Evolutionary conservation across 1,140 invertebrate genomes (phyloP), one percentile per base, ranked within the genome.

Genomic region (Platyscapa corneri): DNA sequence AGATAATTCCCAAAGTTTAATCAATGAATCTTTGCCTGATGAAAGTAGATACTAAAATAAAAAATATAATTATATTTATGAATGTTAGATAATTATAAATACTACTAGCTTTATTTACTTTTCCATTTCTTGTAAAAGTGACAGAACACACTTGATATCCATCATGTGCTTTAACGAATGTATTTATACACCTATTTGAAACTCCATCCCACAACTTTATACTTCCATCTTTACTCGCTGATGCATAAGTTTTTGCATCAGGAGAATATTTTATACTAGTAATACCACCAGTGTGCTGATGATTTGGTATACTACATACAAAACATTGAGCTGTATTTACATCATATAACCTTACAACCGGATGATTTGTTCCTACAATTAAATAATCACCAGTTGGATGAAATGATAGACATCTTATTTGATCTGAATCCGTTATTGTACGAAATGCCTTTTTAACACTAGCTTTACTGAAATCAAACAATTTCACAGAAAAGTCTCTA

Each of bases 391-490:
- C 99, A 14, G 96, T 96, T 0, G 99, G 99, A 94, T 99, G 99
- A 91, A 99, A 98, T 0, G 97, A 96, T 70, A 99, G 94, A 89
- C 97, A 97, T 46, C 96, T 94, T 16, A 99, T 96, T 82, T 96
- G 96, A 91, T 98, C 97, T 0, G 97, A 96, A 93, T 99, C 99
- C 42, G 96, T 98, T 53, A 99, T 97, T 75, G 97, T 98, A 90
- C 98, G 98, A 93, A 97, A 98, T 0, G 99, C 98, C 91, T 99
- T 99, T 92, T 99, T 99, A 0, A 99, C 98, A 5, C 98, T 99
- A 0, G 98, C 97, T 94, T 99, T 99, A 34, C 98, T 98, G 89
- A 97, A 99, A 91, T 99, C 99, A 93, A 99, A 99, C 32, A 99
- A 94, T 91, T 99, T 98, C 39, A 99, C 96, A 10, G 97, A 98